Percentiles rank a stretch among this genome's conserved stretches.
Evolutionary conservation across 2,888 invertebrate species (phyloP).

Genomic region (Noctua janthe): DNA sequence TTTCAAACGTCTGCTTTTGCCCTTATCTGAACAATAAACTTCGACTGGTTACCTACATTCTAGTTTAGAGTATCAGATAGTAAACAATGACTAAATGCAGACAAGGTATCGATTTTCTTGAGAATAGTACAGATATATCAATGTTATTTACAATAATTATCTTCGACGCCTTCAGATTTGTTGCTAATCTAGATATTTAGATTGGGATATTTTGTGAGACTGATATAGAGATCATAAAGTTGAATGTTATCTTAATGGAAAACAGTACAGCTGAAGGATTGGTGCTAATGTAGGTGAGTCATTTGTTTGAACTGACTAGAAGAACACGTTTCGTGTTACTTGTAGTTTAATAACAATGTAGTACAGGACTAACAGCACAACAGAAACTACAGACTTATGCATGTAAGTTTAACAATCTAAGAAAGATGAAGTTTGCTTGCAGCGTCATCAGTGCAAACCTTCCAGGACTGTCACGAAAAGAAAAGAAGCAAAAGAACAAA

Average conservation of each 20-base stretch:
- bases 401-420: background rate
- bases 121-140: slow-evolving; percentile 53
- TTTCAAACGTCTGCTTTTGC: slow-evolving; percentile 70
- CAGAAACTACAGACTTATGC: background rate
- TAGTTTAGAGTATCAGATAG: slow-evolving; percentile 53
- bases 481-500: slow-evolving; percentile 25
- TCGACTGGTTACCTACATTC: slow-evolving; percentile 64
- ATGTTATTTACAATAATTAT: slow-evolving; percentile 59
- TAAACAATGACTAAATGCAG: slow-evolving; percentile 62
- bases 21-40: slow-evolving; percentile 66
- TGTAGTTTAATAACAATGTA: background rate
- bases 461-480: background rate
- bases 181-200: slow-evolving; percentile 62
- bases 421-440: background rate
- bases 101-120: slow-evolving; percentile 53
- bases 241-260: slow-evolving; percentile 63
- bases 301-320: slow-evolving; percentile 49
- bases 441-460: background rate
- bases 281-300: slow-evolving; percentile 47
- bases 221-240: slow-evolving; percentile 62
- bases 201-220: slow-evolving; percentile 60
- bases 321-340: slow-evolving; percentile 27
- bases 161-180: slow-evolving; percentile 59
- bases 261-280: slow-evolving; percentile 56
- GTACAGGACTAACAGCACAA: background rate